Percentiles rank a stretch among this genome's conserved stretches.
Conservation (phyloP, 2,113 vertebrate species). For the Sarotherodon lohbergeri region DNA sequence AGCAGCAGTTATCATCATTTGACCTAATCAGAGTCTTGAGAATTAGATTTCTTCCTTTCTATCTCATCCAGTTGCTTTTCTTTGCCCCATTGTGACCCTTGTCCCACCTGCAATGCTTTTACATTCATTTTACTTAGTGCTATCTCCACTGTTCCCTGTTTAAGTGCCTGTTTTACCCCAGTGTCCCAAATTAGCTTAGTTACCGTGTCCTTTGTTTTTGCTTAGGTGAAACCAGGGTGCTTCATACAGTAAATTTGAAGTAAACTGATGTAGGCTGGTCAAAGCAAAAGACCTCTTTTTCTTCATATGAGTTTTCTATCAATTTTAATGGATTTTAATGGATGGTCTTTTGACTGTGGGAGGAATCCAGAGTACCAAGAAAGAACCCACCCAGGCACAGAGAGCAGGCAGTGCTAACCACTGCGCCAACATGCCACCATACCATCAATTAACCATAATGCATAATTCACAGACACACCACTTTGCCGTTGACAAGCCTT, state of each 20-base stretch:
- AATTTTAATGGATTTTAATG: not conserved
- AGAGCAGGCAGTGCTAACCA: not conserved
- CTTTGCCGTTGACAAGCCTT: slow-evolving; percentile 14
- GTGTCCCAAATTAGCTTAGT: not conserved
- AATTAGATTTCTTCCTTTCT: not conserved
- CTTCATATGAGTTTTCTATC: not conserved
- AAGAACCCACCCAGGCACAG: not conserved
- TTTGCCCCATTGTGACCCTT: not conserved
- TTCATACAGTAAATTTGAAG: not conserved
- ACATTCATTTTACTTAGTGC: not conserved
- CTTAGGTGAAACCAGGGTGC: not conserved
- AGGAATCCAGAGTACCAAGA: not conserved
- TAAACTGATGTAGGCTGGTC: not conserved
- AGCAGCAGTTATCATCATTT: not conserved
- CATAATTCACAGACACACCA: not conserved
- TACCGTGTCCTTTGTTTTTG: not conserved
- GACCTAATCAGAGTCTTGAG: not conserved
- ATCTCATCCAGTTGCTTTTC: not conserved
- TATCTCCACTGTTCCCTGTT: not conserved
- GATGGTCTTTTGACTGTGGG: not conserved
- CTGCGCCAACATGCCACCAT: not conserved
- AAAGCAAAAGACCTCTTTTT: not conserved
- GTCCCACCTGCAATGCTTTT: not conserved
- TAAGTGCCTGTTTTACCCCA: not conserved
- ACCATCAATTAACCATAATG: not conserved